Evolutionary conservation across 1,140 invertebrate genomes (phyloP), one percentile per base, ranked within the genome.

Genomic region (Nasonia vitripennis): DNA sequence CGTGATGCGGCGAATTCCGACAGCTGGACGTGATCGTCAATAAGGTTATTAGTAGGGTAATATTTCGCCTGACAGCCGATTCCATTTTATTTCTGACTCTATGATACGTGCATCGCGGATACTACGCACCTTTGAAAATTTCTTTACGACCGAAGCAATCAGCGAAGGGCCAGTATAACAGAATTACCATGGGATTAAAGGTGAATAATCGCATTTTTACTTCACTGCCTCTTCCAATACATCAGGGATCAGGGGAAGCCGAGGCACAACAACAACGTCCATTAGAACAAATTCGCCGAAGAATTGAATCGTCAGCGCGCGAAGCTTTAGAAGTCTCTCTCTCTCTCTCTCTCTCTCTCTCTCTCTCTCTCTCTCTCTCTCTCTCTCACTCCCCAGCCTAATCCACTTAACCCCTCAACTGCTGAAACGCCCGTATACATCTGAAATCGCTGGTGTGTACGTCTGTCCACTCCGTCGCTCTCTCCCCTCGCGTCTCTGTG

Each of bases 401-500:
- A 83, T 77, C 81, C 34, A 83, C 81, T 83, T 83, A 67, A n/a
- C 31, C 4, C 14, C n/a, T 31, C 51, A 37, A 75, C 71, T 67
- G n/a, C 73, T 45, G 34, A 45, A 71, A 81, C 17, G 55, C 20
- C 17, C 55, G 55, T 62, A 79, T 68, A 71, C 55, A 81, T 48
- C 67, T 41, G 67, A 45, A 71, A 62, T 62, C 55, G 55, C 55
- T n/a, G 41, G 41, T 10, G 7, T 34, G 48, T 62, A 78, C 41
- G 41, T 34, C 23, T 55, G 14, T 68, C 34, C 55, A 79, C 51
- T 45, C 37, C 27, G 10, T n/a, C 73, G 37, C 73, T 11, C 20
- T 23, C 4, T 23, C 1, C 51, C 27, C 71, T 77, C 73, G 9
- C 2, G 5, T 45, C 41, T 45, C 51, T 23, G 34, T 1, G 0